Evolutionary conservation across 2,797 vertebrate genomes (phyloP), one percentile per base, ranked within the genome.

Genomic region (Tragelaphus eurycerus): DNA sequence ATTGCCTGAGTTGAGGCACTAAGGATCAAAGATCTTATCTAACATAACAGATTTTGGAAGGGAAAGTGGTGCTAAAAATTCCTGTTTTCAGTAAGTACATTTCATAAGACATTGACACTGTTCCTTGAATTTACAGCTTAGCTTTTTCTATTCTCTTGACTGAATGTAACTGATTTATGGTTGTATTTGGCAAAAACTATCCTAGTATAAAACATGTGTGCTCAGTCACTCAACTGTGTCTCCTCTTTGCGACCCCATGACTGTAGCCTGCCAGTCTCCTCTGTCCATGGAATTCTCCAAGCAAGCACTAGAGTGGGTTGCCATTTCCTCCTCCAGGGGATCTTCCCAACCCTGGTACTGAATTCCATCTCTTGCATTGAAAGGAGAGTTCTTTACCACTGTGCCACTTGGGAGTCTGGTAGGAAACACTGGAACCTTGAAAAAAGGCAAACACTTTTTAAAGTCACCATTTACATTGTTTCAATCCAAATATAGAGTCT

Each of bases 11-110:
- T 62, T 34, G 27, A 97, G 31, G 46, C 64, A 23, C 25, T 43
- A 94, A 6, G 48, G 64, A 94, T 91, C 86, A 91, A 96, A 96
- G 76, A 95, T 87, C 17, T 54, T 67, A 79, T 78, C 34, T 55
- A 87, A 82, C 54, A 83, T 31, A 81, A 50, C 9, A 94, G 34
- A 95, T 31, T 81, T 17, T 97, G 21, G 29, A 86, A 95, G 8
- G 62, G 50, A 90, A 90, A 96, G 64, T 67, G n/a, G 5, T 62
- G 62, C 7, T 95, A 87, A 96, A 57, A 59, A 12, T 16, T 38
- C 27, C 31, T 43, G 60, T 90, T 93, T 59, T 93, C 17, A n/a
- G 13, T 60, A 95, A 55, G 7, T 57, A 59, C 2, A 78, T 82
- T 50, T 93, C 2, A n/a, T 88, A 71, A 92, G 11, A 88, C 38